phyloP scores from a whole-genome alignment of 2,797 vertebrate genomes.

The Galaxias olidus region DNA sequence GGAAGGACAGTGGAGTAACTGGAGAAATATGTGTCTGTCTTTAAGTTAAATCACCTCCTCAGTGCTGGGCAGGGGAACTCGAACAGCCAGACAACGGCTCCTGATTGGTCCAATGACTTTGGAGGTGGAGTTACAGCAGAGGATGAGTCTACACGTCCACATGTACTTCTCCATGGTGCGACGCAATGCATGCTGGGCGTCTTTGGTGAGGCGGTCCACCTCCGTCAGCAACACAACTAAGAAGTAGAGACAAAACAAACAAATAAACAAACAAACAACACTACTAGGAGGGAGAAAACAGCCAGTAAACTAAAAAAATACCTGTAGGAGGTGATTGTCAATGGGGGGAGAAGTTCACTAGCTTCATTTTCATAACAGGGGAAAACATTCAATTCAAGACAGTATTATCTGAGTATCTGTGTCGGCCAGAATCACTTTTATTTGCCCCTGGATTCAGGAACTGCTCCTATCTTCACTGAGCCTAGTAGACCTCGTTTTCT shows the following conservation, averaged over 20 bases:
- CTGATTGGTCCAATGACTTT: conserved; percentile 94
- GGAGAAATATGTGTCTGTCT: too few relatives aligned
- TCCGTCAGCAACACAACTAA: conserved; percentile 95
- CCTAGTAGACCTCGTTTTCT: too few relatives aligned
- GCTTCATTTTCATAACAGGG: too few relatives aligned
- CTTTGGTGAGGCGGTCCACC: conserved; percentile 94
- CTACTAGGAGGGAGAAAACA: neutral
- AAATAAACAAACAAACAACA: neutral
- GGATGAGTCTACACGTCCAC: conserved; percentile 91
- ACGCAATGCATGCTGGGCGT: conserved; percentile 94
- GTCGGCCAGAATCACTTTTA: too few relatives aligned
- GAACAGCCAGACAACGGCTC: conserved; percentile 90
- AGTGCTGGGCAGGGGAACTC: conserved; percentile 89
- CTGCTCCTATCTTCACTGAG: too few relatives aligned
- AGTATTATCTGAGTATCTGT: too few relatives aligned
- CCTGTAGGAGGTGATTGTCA: too few relatives aligned
- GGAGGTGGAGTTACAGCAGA: conserved; percentile 94
- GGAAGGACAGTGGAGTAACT: too few relatives aligned
- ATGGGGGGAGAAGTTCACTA: too few relatives aligned
- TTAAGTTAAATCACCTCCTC: conserved; percentile 80
- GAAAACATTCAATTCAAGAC: too few relatives aligned
- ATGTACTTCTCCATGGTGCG: conserved; percentile 99
- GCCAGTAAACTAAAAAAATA: neutral
- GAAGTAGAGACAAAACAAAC: neutral
- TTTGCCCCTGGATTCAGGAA: too few relatives aligned